Percentiles rank a stretch among this genome's conserved stretches.
Evolutionary conservation across 2,888 invertebrate species (phyloP).

Genomic region (Caenorhabditis sinica): DNA sequence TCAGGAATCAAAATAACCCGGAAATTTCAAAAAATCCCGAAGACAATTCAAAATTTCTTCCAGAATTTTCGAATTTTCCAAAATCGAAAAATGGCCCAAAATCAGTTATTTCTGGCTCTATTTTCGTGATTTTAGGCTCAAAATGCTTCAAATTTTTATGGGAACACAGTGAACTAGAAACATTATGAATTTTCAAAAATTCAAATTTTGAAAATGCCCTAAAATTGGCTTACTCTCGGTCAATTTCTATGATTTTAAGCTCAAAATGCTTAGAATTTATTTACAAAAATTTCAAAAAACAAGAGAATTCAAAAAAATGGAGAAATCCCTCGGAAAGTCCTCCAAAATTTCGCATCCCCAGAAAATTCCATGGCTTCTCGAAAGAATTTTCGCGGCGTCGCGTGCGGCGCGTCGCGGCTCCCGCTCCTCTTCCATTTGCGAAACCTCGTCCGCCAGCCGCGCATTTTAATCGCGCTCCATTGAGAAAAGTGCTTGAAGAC

Average conservation of each 20-base stretch:
- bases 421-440: neutral
- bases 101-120: no score
- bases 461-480: slow-evolving; percentile 12
- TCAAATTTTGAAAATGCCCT: neutral
- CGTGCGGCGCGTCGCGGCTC: slow-evolving; percentile 51
- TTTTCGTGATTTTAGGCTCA: no score
- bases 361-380: slow-evolving; percentile 53
- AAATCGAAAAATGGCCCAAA: no score
- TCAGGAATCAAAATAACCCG: no score
- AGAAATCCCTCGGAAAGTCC: slow-evolving; percentile 10
- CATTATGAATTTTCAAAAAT: neutral
- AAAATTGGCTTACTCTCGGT: neutral
- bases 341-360: neutral
- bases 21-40: no score
- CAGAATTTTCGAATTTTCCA: no score
- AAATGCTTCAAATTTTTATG: neutral
- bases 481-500: slow-evolving; percentile 8
- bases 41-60: no score
- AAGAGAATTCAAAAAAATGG: slow-evolving; percentile 17
- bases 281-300: neutral
- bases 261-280: neutral
- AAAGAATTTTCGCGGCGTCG: slow-evolving; percentile 49
- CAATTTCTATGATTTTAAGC: neutral
- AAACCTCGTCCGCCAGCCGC: slow-evolving; percentile 10
- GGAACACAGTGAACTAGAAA: neutral